These are phyloP conservation scores for Albula glossodonta DNA, from an alignment of 2,113 vertebrate genomes.

Conservation along the genomic window DNA sequence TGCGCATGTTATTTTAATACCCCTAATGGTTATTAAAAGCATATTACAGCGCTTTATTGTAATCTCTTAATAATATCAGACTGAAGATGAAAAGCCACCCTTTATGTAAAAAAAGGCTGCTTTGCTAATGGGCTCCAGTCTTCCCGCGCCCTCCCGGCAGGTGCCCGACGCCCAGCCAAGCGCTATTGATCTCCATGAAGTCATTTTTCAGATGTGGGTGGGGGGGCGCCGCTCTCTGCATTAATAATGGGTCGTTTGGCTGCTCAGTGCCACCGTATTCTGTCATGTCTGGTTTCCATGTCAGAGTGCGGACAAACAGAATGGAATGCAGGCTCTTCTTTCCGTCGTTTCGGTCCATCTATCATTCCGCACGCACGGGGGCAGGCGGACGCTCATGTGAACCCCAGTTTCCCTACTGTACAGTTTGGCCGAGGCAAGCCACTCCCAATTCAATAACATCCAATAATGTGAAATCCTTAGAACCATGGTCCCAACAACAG, in stretches of 20 bases:
- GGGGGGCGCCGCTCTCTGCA: conserved; percentile 64
- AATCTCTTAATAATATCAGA: not conserved
- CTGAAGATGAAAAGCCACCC: conserved; percentile 20
- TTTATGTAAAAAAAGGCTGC: not conserved
- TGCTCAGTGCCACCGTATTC: conserved; percentile 75
- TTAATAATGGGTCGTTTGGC: conserved; percentile 80
- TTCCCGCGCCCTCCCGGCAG: conserved; percentile 26
- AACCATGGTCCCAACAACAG: no score
- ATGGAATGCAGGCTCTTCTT: conserved; percentile 68
- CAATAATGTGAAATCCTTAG: not conserved
- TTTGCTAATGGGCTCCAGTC: conserved; percentile 48
- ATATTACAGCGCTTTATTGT: conserved; percentile 3
- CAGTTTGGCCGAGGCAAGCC: not conserved
- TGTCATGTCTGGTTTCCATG: conserved; percentile 74
- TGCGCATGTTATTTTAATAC: not conserved
- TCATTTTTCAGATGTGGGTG: conserved; percentile 71
- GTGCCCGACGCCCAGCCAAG: conserved; percentile 61
- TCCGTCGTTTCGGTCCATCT: conserved; percentile 66
- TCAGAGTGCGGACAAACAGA: conserved; percentile 66
- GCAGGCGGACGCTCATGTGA: conserved; percentile 12
- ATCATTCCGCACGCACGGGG: conserved; percentile 50
- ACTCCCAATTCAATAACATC: not conserved
- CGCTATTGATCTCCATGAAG: conserved; percentile 77
- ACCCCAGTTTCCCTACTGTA: not conserved
- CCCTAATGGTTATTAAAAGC: not conserved